Conservation (phyloP, 2,797 vertebrate species). For the Anas georgica region DNA sequence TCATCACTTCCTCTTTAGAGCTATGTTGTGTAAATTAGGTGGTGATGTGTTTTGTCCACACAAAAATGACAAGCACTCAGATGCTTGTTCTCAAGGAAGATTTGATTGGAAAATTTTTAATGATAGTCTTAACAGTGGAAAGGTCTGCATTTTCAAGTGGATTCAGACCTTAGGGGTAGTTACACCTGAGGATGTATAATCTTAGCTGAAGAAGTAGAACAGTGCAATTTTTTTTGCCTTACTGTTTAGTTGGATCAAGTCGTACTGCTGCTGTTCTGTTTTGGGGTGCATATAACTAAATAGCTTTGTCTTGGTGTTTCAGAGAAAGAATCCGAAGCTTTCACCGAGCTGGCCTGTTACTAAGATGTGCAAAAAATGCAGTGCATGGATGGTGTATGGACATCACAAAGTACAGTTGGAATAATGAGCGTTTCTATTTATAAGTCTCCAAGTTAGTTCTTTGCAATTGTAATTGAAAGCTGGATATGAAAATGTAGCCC, state of each 20-base stretch:
- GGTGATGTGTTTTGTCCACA: neutral
- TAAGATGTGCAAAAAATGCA: neutral
- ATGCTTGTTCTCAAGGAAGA: neutral
- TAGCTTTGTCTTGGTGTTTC: neutral
- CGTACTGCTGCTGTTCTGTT: neutral
- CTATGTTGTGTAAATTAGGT: fast-evolving
- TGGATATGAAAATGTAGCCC: neutral
- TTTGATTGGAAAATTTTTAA: neutral
- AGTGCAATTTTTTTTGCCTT: fast-evolving
- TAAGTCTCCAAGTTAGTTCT: neutral
- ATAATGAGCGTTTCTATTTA: neutral
- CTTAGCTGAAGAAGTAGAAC: neutral
- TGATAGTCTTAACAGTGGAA: neutral
- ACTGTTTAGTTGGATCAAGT: neutral
- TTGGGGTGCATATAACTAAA: fast-evolving
- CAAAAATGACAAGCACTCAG: neutral
- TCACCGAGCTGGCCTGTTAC: neutral
- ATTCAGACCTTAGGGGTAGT: neutral
- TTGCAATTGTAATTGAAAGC: fast-evolving
- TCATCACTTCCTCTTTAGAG: fast-evolving
- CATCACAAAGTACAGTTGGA: neutral
- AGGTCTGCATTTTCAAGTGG: neutral
- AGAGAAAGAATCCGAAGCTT: too few relatives aligned
- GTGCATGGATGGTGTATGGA: fast-evolving
- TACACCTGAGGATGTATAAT: neutral